Percentiles rank a stretch among this genome's conserved stretches.
These are phyloP conservation scores for Drosophila navojoa DNA, from an alignment of 1,140 invertebrate species.

Conservation along the genomic window DNA sequence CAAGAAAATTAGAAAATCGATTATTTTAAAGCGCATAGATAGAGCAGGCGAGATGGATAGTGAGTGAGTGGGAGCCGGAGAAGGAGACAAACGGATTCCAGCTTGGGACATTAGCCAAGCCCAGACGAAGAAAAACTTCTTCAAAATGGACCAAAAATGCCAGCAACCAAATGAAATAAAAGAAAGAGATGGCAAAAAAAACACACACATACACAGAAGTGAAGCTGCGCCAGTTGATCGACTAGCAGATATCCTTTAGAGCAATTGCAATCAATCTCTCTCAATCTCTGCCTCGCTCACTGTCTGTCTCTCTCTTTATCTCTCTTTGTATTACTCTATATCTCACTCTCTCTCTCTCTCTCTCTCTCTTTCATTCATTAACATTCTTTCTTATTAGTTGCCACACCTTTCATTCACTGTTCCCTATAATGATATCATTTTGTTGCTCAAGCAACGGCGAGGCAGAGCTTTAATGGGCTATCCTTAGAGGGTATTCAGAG, in stretches of 20 bases:
- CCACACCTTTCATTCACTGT: not conserved
- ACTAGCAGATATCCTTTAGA: not conserved
- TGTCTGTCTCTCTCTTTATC: too few species aligned
- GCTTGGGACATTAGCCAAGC: conserved; percentile 43
- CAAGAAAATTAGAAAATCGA: conserved; percentile 70
- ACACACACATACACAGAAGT: not conserved
- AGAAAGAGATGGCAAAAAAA: conserved; percentile 9
- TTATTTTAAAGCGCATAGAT: conserved; percentile 67
- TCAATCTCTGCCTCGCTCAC: too few species aligned
- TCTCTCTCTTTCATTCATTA: too few species aligned
- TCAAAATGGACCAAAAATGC: conserved; percentile 26
- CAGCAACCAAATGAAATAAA: conserved; percentile 36
- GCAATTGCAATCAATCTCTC: too few species aligned
- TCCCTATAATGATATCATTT: too few species aligned
- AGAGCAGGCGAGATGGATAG: not conserved
- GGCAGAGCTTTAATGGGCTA: conserved; percentile 25
- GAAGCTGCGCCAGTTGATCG: not conserved
- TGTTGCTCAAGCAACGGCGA: not conserved
- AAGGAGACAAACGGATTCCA: not conserved
- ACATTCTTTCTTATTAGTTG: not conserved
- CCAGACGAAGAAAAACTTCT: conserved; percentile 31
- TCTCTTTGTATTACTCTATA: too few species aligned
- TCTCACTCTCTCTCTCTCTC: too few species aligned
- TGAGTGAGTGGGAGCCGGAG: not conserved
- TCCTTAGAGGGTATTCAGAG: conserved; percentile 28